phyloP scores from a whole-genome alignment of 2,113 vertebrate species.

The Ceyx margarethae region DNA sequence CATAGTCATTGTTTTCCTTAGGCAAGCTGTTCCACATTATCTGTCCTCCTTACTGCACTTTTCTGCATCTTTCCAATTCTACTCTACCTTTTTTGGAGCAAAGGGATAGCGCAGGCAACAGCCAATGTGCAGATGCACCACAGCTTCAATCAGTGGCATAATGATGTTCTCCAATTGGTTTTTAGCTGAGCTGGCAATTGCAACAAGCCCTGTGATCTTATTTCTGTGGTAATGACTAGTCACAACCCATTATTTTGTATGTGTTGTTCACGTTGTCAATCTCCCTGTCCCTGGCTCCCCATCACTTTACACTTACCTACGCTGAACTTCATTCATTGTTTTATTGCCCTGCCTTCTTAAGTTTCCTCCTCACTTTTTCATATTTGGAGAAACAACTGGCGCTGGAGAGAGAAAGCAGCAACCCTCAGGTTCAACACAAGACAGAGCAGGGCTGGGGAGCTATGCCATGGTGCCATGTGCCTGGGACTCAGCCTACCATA shows the following conservation, averaged over 20 bases:
- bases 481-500: neutral
- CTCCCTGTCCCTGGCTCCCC: neutral
- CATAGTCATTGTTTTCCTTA: neutral
- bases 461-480: accelerated
- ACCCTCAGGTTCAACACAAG: neutral
- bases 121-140: neutral
- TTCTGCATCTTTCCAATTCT: neutral
- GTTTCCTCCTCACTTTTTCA: neutral
- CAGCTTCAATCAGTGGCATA: neutral
- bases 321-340: neutral
- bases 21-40: neutral
- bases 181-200: neutral
- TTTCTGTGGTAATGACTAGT: neutral
- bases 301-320: neutral
- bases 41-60: neutral
- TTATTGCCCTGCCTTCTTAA: neutral
- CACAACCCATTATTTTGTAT: neutral
- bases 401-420: neutral
- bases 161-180: neutral
- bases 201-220: neutral
- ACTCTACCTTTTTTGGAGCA: neutral
- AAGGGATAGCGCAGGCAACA: neutral
- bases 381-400: neutral
- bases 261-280: neutral
- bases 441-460: neutral